Evolutionary conservation across 92 coral and sea anemone genomes (phyloP), one percentile per base, ranked within the genome.

Genomic region (Heteractis magnifica): DNA sequence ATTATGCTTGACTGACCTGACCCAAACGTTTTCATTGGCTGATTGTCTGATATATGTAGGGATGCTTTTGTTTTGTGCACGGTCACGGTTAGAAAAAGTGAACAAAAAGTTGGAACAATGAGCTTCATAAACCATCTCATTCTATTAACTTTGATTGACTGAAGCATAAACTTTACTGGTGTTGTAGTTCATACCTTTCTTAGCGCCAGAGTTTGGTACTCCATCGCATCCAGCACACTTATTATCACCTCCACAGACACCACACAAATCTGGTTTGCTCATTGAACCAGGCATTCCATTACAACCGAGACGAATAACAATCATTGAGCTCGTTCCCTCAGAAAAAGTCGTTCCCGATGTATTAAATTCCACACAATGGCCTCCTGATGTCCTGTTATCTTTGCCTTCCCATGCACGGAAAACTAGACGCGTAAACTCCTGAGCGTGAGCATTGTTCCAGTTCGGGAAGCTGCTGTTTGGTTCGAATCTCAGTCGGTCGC

Each of bases 171-270:
- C 50, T 23, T 26, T 41, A 6, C 7, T 13, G 5, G 20, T 18
- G 18, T 26, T 14, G 4, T 68, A 49, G 8, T 50, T 18, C 78
- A 72, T n/a, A 88, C 87, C 84, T 49, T 5, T 18, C 73, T 50
- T 34, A 14, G 56, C 82, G 4, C 70, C 76, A 60, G 91, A 88
- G 49, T 88, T 52, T 5, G 80, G 58, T 4, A 7, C 51, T 1
- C 71, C 77, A 74, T 88, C 91, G 65, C 91, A 88, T 18, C 82
- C 88, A 13, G 84, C 55, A 68, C 91, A 88, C 6, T 60, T 71
- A 87, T 87, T 5, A 7, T 62, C 52, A 21, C 71, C 71, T 1
- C 12, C 6, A 59, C 91, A 88, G 26, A 52, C 9, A 3, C 90
- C 90, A 65, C 94, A 91, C 4, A 15, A 23, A 85, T 91, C 94